A percentile compares a stretch with the other conserved stretches of the same genome.
Conservation (phyloP, 2,888 invertebrate genomes). For the Chesias legatella region DNA sequence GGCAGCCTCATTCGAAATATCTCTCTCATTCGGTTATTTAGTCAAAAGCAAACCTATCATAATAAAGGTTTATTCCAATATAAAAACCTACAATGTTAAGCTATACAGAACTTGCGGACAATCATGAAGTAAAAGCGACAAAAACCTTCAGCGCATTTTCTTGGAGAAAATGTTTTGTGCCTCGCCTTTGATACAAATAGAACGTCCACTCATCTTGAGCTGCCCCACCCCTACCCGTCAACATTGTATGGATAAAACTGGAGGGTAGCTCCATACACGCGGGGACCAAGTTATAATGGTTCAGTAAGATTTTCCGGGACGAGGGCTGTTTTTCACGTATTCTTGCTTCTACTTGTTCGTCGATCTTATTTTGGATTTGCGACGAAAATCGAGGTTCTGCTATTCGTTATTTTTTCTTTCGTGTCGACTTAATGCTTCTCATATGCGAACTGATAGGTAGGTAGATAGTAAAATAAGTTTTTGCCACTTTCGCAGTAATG, state of each 20-base stretch:
- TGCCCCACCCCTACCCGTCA: constrained; percentile 15
- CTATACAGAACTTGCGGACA: constrained; percentile 1
- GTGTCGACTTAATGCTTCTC: no score
- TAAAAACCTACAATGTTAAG: no score
- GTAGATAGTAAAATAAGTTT: no score
- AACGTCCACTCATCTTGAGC: constrained; percentile 32
- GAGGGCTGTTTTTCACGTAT: constrained; percentile 33
- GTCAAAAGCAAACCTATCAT: no score
- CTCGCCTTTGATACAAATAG: constrained; percentile 36
- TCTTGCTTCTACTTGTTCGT: constrained; percentile 39
- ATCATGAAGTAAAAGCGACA: constrained; percentile 27
- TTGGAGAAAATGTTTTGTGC: constrained; percentile 43
- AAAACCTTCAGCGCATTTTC: constrained; percentile 40
- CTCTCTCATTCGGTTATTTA: no score
- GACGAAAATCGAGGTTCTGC: constrained; percentile 27
- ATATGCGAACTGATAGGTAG: no score
- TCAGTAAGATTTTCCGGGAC: constrained; percentile 46
- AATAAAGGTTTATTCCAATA: no score
- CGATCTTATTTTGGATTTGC: constrained; percentile 45
- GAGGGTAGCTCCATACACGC: constrained; percentile 6
- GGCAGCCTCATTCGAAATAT: no score
- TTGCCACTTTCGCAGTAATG: no score
- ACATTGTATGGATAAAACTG: background rate
- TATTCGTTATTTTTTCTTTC: no score
- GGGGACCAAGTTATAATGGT: constrained; percentile 33